These are phyloP conservation scores for Microctenopoma lineatum DNA, from an alignment of 2,797 vertebrate species.

Conservation along the genomic window DNA sequence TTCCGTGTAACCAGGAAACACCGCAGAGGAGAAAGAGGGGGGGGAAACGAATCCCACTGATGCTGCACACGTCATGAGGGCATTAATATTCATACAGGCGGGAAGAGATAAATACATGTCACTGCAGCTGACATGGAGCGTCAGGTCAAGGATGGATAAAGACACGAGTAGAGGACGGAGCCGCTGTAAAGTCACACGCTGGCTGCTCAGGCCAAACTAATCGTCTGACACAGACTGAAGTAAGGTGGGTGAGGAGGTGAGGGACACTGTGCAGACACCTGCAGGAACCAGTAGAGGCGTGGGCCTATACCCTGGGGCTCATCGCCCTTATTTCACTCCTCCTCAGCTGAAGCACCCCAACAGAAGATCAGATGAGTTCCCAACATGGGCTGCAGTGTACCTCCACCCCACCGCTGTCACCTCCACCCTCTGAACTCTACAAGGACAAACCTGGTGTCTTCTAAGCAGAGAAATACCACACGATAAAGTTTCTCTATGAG, in stretches of 20 bases:
- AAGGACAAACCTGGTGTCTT: too few species aligned
- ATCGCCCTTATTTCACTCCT: slow-evolving; percentile 56
- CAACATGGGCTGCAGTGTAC: neutral
- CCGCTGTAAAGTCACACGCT: slow-evolving; percentile 18
- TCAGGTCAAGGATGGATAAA: slow-evolving; percentile 17
- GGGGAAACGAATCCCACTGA: slow-evolving; percentile 28
- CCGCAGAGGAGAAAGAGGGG: slow-evolving; percentile 20
- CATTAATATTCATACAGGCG: slow-evolving; percentile 68
- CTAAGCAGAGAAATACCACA: too few species aligned
- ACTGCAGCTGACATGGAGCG: slow-evolving; percentile 41
- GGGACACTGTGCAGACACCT: neutral
- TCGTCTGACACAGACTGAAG: neutral
- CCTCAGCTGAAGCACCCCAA: slow-evolving; percentile 61
- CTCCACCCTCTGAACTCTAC: neutral
- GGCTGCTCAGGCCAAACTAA: neutral
- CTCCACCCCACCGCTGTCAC: slow-evolving; percentile 3
- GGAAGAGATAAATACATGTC: slow-evolving; percentile 60
- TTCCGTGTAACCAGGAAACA: slow-evolving; percentile 43
- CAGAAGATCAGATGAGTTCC: slow-evolving; percentile 33
- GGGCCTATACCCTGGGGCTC: slow-evolving; percentile 42
- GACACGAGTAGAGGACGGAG: neutral
- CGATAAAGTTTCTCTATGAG: too few species aligned
- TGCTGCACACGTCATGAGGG: slow-evolving; percentile 63
- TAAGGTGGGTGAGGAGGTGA: neutral
- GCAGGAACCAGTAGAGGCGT: slow-evolving; percentile 36